Evolutionary conservation across 1,140 invertebrate species (phyloP).

Genomic region (Drosophila murphyi): DNA sequence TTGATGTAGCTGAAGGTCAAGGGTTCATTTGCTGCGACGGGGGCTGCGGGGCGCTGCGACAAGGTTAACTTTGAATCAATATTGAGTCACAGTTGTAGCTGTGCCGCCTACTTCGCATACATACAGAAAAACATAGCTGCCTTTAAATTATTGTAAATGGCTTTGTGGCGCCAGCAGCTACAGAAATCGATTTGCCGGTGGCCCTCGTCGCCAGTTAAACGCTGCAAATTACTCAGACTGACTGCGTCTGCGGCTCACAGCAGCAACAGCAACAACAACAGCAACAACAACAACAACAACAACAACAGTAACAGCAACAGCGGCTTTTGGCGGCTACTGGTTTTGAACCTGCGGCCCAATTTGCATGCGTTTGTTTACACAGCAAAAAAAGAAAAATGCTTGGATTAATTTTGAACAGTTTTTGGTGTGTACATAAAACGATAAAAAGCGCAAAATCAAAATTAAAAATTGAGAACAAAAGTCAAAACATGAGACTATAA

Average conservation of each 20-base stretch:
- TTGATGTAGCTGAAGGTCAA: conserved; percentile 33
- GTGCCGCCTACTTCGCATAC: not conserved
- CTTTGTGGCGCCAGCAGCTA: conserved; percentile 70
- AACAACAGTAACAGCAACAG: not conserved
- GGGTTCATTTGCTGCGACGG: not conserved
- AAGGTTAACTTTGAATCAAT: conserved; percentile 47
- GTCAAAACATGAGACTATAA: too few species aligned
- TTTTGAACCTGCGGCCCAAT: conserved; percentile 63
- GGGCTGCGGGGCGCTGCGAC: not conserved
- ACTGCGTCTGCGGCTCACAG: conserved; percentile 6
- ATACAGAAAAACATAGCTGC: conserved; percentile 11
- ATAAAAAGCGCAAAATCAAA: too few species aligned
- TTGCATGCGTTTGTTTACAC: conserved; percentile 62
- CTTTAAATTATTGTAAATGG: conserved; percentile 79
- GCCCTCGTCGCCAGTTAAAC: conserved; percentile 76
- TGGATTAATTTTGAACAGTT: too few species aligned
- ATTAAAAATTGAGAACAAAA: too few species aligned
- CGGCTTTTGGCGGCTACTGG: conserved; percentile 41
- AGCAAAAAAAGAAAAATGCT: not conserved
- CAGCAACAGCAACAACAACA: not conserved
- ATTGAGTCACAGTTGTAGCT: conserved; percentile 37
- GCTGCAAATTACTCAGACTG: conserved; percentile 63
- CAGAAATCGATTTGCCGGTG: conserved; percentile 78
- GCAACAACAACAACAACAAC: not conserved
- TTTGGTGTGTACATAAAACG: too few species aligned